Percentiles rank a stretch among this genome's conserved stretches.
Conservation (phyloP, 2,888 invertebrate genomes). For the Drosophila aldrichi region DNA sequence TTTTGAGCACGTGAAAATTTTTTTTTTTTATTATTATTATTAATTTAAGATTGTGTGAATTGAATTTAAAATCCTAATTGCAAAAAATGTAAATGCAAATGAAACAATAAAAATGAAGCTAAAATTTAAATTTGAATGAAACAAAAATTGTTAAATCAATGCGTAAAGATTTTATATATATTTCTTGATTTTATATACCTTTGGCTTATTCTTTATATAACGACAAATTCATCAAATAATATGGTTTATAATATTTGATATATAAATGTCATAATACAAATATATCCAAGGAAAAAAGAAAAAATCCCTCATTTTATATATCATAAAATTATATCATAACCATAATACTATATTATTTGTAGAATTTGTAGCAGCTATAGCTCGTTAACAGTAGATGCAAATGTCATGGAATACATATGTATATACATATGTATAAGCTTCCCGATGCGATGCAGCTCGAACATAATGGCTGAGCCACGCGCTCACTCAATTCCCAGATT, state of each 20-base stretch:
- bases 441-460: background rate
- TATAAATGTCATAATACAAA: no score
- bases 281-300: no score
- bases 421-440: background rate
- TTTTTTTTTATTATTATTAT: slow-evolving; percentile 27
- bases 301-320: background rate
- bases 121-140: background rate
- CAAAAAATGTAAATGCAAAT: slow-evolving; percentile 24
- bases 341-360: background rate
- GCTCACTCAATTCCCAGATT: slow-evolving; percentile 52
- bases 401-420: background rate
- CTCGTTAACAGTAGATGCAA: background rate
- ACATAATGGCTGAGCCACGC: slow-evolving; percentile 6
- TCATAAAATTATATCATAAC: background rate
- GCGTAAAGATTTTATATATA: no score
- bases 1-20: slow-evolving; percentile 24
- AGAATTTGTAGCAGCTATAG: background rate
- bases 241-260: background rate
- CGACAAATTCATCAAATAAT: no score
- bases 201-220: no score
- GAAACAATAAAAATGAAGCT: slow-evolving; percentile 2
- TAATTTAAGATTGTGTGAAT: slow-evolving; percentile 29
- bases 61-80: slow-evolving; percentile 17
- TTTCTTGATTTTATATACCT: no score
- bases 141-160: background rate